Evolutionary conservation across 2,888 invertebrate genomes (phyloP), one percentile per base, ranked within the genome.

Genomic region (Mamestra brassicae): DNA sequence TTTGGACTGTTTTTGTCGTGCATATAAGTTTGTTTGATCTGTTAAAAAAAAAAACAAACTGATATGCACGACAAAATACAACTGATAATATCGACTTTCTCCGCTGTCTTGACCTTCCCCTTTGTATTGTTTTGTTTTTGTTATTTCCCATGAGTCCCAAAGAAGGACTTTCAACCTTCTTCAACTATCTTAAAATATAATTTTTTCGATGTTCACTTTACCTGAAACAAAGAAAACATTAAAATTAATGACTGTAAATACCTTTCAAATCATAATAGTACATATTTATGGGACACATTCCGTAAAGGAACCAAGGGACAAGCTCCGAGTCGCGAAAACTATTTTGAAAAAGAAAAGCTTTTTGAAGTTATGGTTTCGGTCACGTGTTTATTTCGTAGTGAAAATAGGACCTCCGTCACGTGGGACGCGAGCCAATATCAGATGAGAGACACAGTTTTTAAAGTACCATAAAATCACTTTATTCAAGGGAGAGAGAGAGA

Each of bases 141-240:
- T 8, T 13, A 34, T 15, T 7, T 34, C 15, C 47, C 63, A 47
- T 63, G 4, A 15, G 2, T 34, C 4, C 10, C 15, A 15, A 63
- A n/a, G 7, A 15, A 47, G 3, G 8, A 63, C 47, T 47, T n/a
- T 17, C 34, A 50, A 36, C 1, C 38, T 38, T 65, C 54, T 10
- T 26, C 0, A 38, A 11, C 13, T 45, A 15, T 17, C 34, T 38
- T 11, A 26, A 26, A 26, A 54, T 1, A 10, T 17, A 13, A 42
- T 17, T 80, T 62, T 42, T 42, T 42, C 1, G 15, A 45, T 26
- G 10, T 2, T 38, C 26, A 17, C 8, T 13, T 83, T 79, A 79
- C 79, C 79, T 79, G 65, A 38, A 79, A 79, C 79, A 79, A 79
- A 63, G 17, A 52, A 45, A 38, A 55, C 26, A 26, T 26, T 26